A percentile compares a stretch with the other conserved stretches of the same genome.
phyloP scores from a whole-genome alignment of 2,797 vertebrate species.

The Acrossocheilus fasciatus region DNA sequence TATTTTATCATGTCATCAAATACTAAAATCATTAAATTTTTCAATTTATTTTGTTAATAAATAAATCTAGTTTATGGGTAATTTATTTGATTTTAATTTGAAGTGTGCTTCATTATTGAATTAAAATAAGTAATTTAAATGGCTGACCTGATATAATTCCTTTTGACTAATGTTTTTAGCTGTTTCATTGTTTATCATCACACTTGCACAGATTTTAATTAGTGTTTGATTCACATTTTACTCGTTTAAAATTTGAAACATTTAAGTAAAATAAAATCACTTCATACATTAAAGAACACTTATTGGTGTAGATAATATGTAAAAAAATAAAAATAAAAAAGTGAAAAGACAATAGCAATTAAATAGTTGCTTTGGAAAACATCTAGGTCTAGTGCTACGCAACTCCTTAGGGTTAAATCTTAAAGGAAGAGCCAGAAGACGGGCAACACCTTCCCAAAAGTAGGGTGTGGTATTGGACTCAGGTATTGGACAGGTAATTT shows the following conservation, averaged over 20 bases:
- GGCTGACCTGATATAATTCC: not conserved
- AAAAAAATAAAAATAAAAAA: not conserved
- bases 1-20: not conserved
- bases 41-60: not conserved
- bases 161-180: not conserved
- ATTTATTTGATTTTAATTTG: not conserved
- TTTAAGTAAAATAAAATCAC: not conserved
- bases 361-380: not conserved
- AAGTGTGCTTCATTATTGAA: not conserved
- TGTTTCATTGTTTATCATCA: not conserved
- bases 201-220: not conserved
- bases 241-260: not conserved
- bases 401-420: slow-evolving; percentile 61
- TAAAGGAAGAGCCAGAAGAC: slow-evolving; percentile 59
- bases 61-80: not conserved
- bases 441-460: slow-evolving; percentile 64
- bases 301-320: not conserved
- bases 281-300: not conserved
- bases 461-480: slow-evolving; percentile 81
- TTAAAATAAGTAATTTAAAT: not conserved
- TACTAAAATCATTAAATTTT: not conserved
- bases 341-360: not conserved
- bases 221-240: not conserved
- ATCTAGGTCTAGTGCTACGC: slow-evolving; percentile 31
- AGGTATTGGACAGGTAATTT: slow-evolving; percentile 94